phyloP scores from a whole-genome alignment of 2,797 vertebrate species.

The Odontamblyopus rebecca region DNA sequence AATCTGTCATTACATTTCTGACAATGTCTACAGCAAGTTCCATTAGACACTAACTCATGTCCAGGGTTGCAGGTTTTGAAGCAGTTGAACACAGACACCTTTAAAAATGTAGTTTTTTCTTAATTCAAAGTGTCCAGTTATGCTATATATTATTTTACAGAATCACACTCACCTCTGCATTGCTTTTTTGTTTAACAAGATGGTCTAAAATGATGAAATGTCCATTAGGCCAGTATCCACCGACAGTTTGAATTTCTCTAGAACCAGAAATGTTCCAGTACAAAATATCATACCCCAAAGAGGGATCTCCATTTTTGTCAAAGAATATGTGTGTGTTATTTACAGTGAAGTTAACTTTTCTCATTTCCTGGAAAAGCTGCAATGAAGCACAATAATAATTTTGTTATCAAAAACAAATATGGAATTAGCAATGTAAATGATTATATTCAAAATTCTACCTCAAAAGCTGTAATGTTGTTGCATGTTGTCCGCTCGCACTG shows the following conservation, averaged over 20 bases:
- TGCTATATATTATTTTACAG: background rate
- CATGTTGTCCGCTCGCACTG: constrained; percentile 14
- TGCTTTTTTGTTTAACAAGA: background rate
- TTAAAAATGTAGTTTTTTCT: background rate
- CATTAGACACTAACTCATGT: background rate
- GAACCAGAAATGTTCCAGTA: constrained; percentile 39
- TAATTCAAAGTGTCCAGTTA: background rate
- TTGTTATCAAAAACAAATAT: background rate
- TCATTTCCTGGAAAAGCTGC: constrained; percentile 60
- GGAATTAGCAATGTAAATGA: background rate
- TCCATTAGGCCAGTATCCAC: constrained; percentile 40
- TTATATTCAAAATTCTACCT: constrained; percentile 47
- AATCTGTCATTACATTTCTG: constrained; percentile 15
- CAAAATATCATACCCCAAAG: constrained; percentile 58
- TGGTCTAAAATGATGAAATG: background rate
- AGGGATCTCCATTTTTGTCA: constrained; percentile 46
- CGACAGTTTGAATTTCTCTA: constrained; percentile 19
- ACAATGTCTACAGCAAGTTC: constrained; percentile 48
- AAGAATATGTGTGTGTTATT: constrained; percentile 40
- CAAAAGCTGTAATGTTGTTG: constrained; percentile 44
- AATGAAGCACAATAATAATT: constrained; percentile 13
- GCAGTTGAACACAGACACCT: constrained; percentile 56
- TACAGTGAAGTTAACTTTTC: constrained; percentile 49
- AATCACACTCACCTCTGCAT: constrained; percentile 20
- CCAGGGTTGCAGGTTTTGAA: constrained; percentile 51